Evolutionary conservation across 2,888 invertebrate genomes (phyloP).

Genomic region (Mechanitis messenoides): DNA sequence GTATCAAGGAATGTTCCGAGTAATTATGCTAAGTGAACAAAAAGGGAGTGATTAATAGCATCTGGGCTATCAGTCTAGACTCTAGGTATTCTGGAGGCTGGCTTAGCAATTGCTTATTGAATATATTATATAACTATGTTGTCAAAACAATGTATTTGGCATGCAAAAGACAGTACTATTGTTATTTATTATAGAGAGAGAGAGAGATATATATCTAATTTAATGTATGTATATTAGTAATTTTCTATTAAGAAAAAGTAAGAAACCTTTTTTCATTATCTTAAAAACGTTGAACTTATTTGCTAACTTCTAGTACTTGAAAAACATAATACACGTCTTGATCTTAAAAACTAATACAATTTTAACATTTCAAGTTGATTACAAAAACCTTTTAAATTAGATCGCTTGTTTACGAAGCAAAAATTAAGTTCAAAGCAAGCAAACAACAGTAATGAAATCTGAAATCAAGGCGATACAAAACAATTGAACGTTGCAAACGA

Average conservation of each 20-base stretch:
- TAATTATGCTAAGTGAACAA: constrained; percentile 69
- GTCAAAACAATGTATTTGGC: background rate
- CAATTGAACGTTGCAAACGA: constrained; percentile 58
- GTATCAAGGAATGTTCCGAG: constrained; percentile 21
- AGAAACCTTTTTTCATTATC: background rate
- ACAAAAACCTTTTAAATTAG: constrained; percentile 7
- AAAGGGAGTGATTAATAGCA: constrained; percentile 64
- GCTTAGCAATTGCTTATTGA: background rate
- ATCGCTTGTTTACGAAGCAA: constrained; percentile 20
- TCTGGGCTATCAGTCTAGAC: constrained; percentile 64
- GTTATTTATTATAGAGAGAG: too few relatives aligned
- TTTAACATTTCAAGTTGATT: constrained; percentile 2
- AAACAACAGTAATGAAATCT: constrained; percentile 58
- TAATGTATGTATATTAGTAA: too few relatives aligned
- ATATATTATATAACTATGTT: background rate
- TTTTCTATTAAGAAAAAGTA: too few relatives aligned
- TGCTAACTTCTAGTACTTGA: background rate
- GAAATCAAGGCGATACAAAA: constrained; percentile 63
- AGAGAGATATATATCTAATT: too few relatives aligned
- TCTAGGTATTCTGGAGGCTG: background rate
- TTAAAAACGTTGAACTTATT: background rate
- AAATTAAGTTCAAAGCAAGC: constrained; percentile 32
- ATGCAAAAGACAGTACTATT: too few relatives aligned
- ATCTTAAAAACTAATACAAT: constrained; percentile 2
- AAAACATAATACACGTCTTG: background rate